A percentile compares a stretch with the other conserved stretches of the same genome.
These are phyloP conservation scores for Peromyscus polionotus DNA, from an alignment of 2,113 vertebrate species.

Conservation along the genomic window DNA sequence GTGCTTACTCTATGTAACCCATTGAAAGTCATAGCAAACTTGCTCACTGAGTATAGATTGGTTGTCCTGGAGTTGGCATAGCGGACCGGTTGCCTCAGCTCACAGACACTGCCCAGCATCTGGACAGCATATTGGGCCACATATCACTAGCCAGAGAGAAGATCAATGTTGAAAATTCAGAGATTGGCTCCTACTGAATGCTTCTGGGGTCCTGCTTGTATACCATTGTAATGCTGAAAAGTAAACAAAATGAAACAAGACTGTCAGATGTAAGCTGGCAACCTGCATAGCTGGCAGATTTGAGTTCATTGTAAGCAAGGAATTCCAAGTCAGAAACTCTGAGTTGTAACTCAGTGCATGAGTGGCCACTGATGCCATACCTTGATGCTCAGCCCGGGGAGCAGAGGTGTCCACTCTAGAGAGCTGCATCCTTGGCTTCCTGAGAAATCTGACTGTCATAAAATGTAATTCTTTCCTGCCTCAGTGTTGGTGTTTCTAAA, in stretches of 20 bases:
- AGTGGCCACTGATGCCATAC: no score
- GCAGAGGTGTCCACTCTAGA: not conserved
- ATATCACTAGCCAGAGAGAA: no score
- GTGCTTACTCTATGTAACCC: not conserved
- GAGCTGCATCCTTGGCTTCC: not conserved
- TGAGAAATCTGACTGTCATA: not conserved
- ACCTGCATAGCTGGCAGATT: not conserved
- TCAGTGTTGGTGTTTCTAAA: not conserved
- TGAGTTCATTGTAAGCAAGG: not conserved
- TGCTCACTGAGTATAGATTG: not conserved
- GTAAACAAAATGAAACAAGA: not conserved
- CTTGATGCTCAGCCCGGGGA: not conserved
- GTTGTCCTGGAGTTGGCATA: not conserved
- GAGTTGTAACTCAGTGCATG: no score
- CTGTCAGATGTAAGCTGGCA: no score
- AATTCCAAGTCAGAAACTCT: not conserved
- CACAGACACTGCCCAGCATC: not conserved
- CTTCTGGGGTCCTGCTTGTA: not conserved
- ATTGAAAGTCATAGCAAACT: not conserved
- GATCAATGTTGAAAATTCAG: not conserved
- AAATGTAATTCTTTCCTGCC: not conserved
- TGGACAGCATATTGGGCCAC: fast-evolving
- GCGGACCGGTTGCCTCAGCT: not conserved
- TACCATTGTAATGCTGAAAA: no score
- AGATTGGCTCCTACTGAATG: not conserved